Percentiles rank a stretch among this genome's conserved stretches.
Evolutionary conservation across 2,113 vertebrate species (phyloP).

Genomic region (Physeter macrocephalus): DNA sequence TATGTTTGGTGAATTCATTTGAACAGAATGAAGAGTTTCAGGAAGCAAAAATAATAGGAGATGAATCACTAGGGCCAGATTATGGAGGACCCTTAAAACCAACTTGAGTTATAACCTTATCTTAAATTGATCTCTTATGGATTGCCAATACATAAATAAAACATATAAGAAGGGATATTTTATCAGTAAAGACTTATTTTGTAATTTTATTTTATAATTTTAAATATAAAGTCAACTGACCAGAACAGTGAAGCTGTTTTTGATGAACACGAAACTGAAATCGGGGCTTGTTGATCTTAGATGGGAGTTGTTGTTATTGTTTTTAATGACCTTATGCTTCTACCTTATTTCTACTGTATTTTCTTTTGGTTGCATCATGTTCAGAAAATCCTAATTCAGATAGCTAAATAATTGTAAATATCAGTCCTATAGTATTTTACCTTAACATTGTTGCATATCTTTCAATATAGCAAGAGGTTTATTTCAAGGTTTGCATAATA

Average conservation of each 20-base stretch:
- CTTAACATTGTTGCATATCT: not conserved
- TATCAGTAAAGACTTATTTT: not conserved
- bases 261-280: constrained; percentile 3
- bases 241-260: not conserved
- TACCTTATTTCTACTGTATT: not conserved
- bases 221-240: not conserved
- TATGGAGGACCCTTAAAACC: not conserved
- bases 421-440: not conserved
- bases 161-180: not conserved
- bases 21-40: not conserved
- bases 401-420: not conserved
- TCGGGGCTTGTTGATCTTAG: not conserved
- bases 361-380: not conserved
- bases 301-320: not conserved
- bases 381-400: not conserved
- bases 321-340: not conserved
- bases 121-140: not conserved
- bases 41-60: not conserved
- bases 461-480: not conserved
- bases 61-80: not conserved
- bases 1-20: not conserved
- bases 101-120: not conserved
- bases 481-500: not conserved
- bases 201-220: not conserved
- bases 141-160: not conserved